Evolutionary conservation across 1,140 invertebrate species (phyloP), one percentile per base, ranked within the genome.

Genomic region (Nebria ingens): DNA sequence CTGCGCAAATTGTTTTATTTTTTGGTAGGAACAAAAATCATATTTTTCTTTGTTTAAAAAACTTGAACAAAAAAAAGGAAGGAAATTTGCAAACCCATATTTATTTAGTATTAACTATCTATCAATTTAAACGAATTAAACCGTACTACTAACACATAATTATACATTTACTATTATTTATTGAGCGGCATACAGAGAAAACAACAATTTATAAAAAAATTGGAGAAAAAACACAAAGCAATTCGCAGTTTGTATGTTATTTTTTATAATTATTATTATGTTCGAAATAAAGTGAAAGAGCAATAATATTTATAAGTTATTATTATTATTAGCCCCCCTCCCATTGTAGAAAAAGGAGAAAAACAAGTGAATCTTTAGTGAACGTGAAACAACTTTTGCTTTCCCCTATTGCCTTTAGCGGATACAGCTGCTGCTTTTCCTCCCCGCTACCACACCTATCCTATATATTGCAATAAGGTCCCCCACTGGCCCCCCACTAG

Each of bases 201-300:
- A 34, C 6, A 34, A 34, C 6, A n/a, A 34, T 17, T 12, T 12
- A 11, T 17, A 45, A 45, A 45, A 9, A 45, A 6, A 45, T 45
- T 17, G 17, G 40, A 12, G 40, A 12, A 45, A 45, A 34, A n/a
- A 34, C 25, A 34, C 9, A 45, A 45, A 45, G n/a, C 25, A 34
- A 34, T 34, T 34, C 25, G n/a, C 25, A 9, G n/a, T 45, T 45
- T 45, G 15, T 17, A 45, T 45, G n/a, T 34, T 11, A 45, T 45
- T 45, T 45, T 11, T 45, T 45, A 45, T 45, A 12, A 45, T 4
- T 11, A 45, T 45, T 11, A 45, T 17, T 45, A 17, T 45, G 40
- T 45, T 9, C 40, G 40, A 45, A 45, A 45, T 45, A 45, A 45
- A 45, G 40, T 45, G 40, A 45, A 17, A 45, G 40, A 45, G 40